Conservation (phyloP, 2,888 invertebrate species). For the Linyphia triangularis region DNA sequence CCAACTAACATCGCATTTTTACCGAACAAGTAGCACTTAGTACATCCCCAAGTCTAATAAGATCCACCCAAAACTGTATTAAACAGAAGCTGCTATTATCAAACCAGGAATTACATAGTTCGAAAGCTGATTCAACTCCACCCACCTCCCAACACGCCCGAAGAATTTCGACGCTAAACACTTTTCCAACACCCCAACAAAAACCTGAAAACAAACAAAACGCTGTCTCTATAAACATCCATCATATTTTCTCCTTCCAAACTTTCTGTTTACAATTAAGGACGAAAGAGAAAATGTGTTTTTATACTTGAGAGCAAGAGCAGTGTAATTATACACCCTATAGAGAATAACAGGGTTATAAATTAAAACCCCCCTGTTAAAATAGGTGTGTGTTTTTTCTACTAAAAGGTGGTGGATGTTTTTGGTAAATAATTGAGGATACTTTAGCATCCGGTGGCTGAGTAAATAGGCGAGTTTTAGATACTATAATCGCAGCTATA, state of each 20-base stretch:
- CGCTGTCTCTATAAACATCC: conserved; percentile 6
- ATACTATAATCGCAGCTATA: neutral
- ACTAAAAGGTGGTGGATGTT: conserved; percentile 37
- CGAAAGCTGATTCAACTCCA: neutral
- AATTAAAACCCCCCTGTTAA: conserved; percentile 54
- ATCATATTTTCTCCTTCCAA: neutral
- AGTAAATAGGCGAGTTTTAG: conserved; percentile 14
- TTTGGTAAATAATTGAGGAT: conserved; percentile 51
- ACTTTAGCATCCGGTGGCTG: conserved; percentile 10
- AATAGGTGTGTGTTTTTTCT: conserved; percentile 64
- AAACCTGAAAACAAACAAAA: conserved; percentile 20
- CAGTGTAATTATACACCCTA: conserved; percentile 49
- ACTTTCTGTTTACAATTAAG: conserved; percentile 12
- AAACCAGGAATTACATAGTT: neutral
- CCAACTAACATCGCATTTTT: neutral
- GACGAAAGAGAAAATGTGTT: conserved; percentile 44
- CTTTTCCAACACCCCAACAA: neutral
- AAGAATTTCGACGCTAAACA: neutral
- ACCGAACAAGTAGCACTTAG: neutral
- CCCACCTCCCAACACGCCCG: neutral
- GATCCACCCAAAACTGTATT: neutral
- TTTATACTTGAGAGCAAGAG: conserved; percentile 51
- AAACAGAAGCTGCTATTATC: neutral
- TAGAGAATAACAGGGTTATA: conserved; percentile 62
- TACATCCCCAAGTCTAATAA: neutral